Evolutionary conservation across 2,888 invertebrate species (phyloP), one percentile per base, ranked within the genome.

Genomic region (Tromatobia lineatoria): DNA sequence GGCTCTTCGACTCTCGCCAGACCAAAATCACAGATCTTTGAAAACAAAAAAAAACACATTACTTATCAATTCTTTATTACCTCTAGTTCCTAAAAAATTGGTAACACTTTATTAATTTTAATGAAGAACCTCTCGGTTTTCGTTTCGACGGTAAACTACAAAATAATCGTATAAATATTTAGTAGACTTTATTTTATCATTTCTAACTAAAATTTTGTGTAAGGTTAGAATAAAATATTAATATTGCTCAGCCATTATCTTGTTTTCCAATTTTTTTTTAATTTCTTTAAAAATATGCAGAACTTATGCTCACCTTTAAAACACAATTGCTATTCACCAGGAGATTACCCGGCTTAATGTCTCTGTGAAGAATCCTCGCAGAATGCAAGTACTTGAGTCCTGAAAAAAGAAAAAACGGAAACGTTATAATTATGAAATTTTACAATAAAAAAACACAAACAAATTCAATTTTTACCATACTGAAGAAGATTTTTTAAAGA

Each of bases 251-350:
- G 6, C 6, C 6, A 29, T 13, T 15, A 20, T 20, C 6, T 23
- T 38, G 2, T 6, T 38, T 29, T 15, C 15, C 29, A 25, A 8
- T 25, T 13, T 20, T 23, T 59, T 75, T n/a, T n/a, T n/a, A n/a
- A n/a, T n/a, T n/a, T n/a, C n/a, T n/a, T n/a, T n/a, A 86, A 29
- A 59, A 57, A 25, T 10, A 3, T 29, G 6, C 3, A 59, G 25
- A 15, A 15, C 34, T 61, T 34, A 38, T 8, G 42, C 92, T 91
- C 93, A 97, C 97, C 95, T 99, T 99, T 90, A 99, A 96, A 92
- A 99, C 98, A 95, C 99, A 99, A 95, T 99, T 99, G 94, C 99
- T 99, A 95, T 99, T 99, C 92, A 99, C 99, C 91, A 99, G 96
- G 88, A 99, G 96, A 94, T 99, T 99, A 85, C 99, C 99, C 13